These are phyloP conservation scores for Gadus macrocephalus DNA, from an alignment of 2,113 vertebrate genomes.

Conservation along the genomic window DNA sequence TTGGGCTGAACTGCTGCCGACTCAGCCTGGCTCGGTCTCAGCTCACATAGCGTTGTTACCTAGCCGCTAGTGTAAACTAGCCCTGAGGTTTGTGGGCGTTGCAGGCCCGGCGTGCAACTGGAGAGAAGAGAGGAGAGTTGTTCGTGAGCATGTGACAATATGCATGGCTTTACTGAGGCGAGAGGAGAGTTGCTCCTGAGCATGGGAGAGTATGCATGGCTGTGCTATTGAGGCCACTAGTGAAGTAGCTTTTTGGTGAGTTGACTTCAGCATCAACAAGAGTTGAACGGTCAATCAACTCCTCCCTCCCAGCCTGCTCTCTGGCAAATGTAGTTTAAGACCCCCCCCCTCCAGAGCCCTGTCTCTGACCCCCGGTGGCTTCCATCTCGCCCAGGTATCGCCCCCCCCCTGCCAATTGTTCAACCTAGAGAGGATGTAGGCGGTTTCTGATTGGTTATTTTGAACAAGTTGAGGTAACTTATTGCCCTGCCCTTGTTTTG, in stretches of 20 bases:
- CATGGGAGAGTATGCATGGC: neutral
- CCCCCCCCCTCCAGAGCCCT: too few relatives aligned
- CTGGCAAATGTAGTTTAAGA: neutral
- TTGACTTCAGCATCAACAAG: slow-evolving; percentile 17
- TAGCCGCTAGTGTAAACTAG: too few relatives aligned
- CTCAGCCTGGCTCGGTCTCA: too few relatives aligned
- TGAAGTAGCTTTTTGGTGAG: neutral
- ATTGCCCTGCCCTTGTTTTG: too few relatives aligned
- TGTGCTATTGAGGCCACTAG: neutral
- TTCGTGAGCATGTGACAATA: slow-evolving; percentile 6
- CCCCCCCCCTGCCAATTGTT: too few relatives aligned
- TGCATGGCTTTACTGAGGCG: neutral
- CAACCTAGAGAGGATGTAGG: too few relatives aligned
- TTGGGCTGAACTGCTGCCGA: neutral
- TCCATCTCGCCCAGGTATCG: too few relatives aligned
- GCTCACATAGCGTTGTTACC: too few relatives aligned
- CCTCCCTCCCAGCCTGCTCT: neutral
- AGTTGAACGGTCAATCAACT: neutral
- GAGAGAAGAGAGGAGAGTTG: neutral
- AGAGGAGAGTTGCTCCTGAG: neutral
- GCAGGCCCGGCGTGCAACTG: neutral
- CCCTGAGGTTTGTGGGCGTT: too few relatives aligned
- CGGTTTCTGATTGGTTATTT: too few relatives aligned
- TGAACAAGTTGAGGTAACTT: too few relatives aligned
- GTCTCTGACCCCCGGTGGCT: too few relatives aligned